phyloP scores from a whole-genome alignment of 2,113 vertebrate genomes.

The Cebus imitator region DNA sequence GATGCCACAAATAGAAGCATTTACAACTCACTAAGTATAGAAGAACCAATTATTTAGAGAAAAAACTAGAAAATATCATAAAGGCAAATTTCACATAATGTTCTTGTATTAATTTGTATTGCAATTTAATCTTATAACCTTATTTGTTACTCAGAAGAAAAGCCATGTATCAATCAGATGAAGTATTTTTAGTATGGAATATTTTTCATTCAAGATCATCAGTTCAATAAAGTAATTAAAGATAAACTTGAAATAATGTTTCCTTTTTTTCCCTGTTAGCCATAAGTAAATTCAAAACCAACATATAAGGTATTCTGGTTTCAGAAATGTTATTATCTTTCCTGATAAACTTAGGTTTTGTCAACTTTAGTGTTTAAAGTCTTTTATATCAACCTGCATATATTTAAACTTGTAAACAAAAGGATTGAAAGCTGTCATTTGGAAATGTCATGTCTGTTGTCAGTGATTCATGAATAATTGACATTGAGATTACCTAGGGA shows the following conservation, averaged over 20 bases:
- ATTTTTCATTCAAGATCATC: neutral
- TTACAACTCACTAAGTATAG: neutral
- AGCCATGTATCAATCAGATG: neutral
- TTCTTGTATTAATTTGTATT: neutral
- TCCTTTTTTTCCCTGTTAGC: neutral
- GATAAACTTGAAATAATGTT: neutral
- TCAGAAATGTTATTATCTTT: neutral
- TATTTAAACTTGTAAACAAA: slow-evolving; percentile 80
- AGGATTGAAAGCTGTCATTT: slow-evolving; percentile 83
- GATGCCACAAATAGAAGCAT: neutral
- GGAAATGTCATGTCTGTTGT: slow-evolving; percentile 83
- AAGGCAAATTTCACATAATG: neutral
- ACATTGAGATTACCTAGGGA: slow-evolving; percentile 84
- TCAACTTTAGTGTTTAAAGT: slow-evolving; percentile 36
- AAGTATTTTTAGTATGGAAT: neutral
- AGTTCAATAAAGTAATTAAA: slow-evolving; percentile 10
- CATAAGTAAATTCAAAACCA: slow-evolving; percentile 22
- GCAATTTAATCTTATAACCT: neutral
- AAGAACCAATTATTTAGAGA: neutral
- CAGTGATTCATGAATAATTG: slow-evolving; percentile 86
- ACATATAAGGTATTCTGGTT: neutral
- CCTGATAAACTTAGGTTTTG: slow-evolving; percentile 41
- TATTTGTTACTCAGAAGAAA: neutral
- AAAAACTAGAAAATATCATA: neutral
- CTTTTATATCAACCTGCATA: slow-evolving; percentile 59